These are phyloP conservation scores for Drosophila mayri DNA, from an alignment of 1,140 invertebrate genomes.

Conservation along the genomic window DNA sequence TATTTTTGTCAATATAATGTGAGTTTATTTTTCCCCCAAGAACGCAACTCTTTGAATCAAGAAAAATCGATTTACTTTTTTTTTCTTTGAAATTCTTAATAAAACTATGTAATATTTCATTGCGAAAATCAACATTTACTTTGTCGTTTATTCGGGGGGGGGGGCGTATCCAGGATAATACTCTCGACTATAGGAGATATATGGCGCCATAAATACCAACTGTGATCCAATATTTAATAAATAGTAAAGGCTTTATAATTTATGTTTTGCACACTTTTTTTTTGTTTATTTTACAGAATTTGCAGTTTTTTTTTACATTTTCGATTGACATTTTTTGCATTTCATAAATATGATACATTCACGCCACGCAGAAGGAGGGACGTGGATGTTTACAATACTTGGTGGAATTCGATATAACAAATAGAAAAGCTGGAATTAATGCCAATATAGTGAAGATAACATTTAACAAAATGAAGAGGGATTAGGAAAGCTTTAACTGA, in stretches of 20 bases:
- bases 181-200: too few relatives aligned
- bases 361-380: conserved; percentile 19
- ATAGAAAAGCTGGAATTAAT: neutral
- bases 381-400: conserved; percentile 43
- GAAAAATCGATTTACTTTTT: conserved; percentile 7
- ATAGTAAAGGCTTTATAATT: neutral
- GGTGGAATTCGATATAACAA: conserved; percentile 2
- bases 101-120: conserved; percentile 31
- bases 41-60: conserved; percentile 15
- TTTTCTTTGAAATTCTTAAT: conserved; percentile 29
- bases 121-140: conserved; percentile 9
- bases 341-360: conserved; percentile 14
- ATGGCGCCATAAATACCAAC: too few relatives aligned
- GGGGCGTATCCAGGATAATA: too few relatives aligned
- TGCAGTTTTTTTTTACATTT: conserved; percentile 24
- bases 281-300: conserved; percentile 26
- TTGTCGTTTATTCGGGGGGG: neutral
- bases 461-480: conserved; percentile 27
- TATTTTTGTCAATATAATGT: conserved; percentile 52
- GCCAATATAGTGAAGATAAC: too few relatives aligned
- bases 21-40: conserved; percentile 27
- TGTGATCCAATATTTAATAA: too few relatives aligned
- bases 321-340: conserved; percentile 23
- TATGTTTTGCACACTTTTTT: neutral
- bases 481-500: neutral